A percentile compares a stretch with the other conserved stretches of the same genome.
Evolutionary conservation across 2,113 vertebrate species (phyloP).

Genomic region (Otis tarda): DNA sequence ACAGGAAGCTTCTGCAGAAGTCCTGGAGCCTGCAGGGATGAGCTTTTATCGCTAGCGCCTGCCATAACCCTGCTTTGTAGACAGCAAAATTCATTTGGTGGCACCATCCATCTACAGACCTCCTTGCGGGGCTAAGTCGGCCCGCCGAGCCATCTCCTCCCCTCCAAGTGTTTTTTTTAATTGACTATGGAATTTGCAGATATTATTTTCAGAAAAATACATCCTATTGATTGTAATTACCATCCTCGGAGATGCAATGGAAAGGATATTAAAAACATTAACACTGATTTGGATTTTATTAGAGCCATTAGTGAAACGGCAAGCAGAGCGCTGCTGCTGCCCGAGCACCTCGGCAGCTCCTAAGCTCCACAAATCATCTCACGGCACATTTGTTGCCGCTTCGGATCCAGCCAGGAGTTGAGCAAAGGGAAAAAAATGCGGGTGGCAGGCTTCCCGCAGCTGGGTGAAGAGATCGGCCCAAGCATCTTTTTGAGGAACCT

Average conservation of each 20-base stretch:
- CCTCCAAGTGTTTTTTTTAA: not conserved
- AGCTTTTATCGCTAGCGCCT: not conserved
- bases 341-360: not conserved
- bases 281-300: slow-evolving; percentile 29
- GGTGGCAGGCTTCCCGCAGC: not conserved
- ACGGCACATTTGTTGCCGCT: not conserved
- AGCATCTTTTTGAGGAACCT: not conserved
- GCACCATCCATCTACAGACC: not conserved
- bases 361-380: not conserved
- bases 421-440: not conserved
- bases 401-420: not conserved
- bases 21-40: not conserved
- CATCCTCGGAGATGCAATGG: not conserved
- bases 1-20: not conserved
- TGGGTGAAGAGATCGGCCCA: not conserved
- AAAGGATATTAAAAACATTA: slow-evolving; percentile 50
- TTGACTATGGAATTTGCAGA: not conserved
- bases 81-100: not conserved
- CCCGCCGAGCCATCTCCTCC: not conserved
- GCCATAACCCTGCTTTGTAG: not conserved
- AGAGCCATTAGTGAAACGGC: slow-evolving; percentile 11
- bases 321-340: not conserved
- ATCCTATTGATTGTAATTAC: slow-evolving; percentile 33
- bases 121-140: not conserved
- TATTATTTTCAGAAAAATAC: slow-evolving; percentile 37